phyloP scores from a whole-genome alignment of 2,797 vertebrate species.

The Cyprinella venusta region DNA sequence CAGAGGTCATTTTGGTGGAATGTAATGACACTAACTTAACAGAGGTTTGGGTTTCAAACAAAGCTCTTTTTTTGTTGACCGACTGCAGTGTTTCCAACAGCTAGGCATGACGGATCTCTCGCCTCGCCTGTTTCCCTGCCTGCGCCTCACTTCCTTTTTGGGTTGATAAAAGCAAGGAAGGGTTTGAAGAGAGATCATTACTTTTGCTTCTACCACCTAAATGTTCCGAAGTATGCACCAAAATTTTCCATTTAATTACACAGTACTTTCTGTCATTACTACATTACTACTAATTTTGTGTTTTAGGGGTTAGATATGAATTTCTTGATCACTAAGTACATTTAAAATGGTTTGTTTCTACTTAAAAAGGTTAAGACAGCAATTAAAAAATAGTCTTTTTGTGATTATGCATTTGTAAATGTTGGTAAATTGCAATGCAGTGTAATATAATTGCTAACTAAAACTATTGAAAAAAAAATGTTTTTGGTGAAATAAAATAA shows the following conservation, averaged over 20 bases:
- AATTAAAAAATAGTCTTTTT: neutral
- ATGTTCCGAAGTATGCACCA: conserved; percentile 19
- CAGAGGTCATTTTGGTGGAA: conserved; percentile 51
- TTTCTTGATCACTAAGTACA: neutral
- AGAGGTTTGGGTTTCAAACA: conserved; percentile 64
- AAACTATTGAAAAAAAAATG: neutral
- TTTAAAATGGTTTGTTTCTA: conserved; percentile 6
- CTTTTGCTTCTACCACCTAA: conserved; percentile 20
- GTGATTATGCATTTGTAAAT: neutral
- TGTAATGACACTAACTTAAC: conserved; percentile 63
- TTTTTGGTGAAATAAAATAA: neutral
- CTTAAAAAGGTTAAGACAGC: neutral
- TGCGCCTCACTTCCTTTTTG: conserved; percentile 56
- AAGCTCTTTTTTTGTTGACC: conserved; percentile 68
- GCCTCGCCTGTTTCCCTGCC: conserved; percentile 9
- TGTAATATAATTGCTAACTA: neutral
- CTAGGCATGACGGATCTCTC: conserved; percentile 63
- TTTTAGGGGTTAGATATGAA: neutral
- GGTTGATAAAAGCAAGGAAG: conserved; percentile 43
- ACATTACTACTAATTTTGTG: neutral
- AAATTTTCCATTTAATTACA: neutral
- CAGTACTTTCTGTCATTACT: neutral
- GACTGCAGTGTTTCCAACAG: conserved; percentile 68
- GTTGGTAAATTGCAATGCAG: neutral
- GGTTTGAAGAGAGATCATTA: conserved; percentile 32